These are phyloP conservation scores for Helicoverpa armigera DNA, from an alignment of 1,140 invertebrate species.

Conservation along the genomic window DNA sequence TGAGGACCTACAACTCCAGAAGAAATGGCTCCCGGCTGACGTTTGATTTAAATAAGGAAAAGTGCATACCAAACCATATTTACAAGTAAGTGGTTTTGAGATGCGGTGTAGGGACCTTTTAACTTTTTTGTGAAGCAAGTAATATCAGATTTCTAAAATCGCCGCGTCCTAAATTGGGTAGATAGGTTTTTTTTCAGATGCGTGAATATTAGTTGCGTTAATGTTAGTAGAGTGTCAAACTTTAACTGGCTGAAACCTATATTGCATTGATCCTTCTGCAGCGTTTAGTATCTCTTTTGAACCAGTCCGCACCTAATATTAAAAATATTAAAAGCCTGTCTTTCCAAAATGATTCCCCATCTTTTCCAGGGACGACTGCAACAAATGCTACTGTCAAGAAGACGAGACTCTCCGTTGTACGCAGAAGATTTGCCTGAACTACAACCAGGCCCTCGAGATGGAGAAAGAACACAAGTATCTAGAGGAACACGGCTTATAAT, in stretches of 20 bases:
- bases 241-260: no score
- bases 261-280: no score
- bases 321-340: no score
- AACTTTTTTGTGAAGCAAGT: no score
- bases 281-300: no score
- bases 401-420: slow-evolving; percentile 69
- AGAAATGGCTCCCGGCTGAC: slow-evolving; percentile 14
- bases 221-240: no score
- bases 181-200: no score
- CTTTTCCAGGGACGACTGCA: slow-evolving; percentile 69
- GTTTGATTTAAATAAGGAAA: slow-evolving; percentile 53
- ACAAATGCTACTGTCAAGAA: slow-evolving; percentile 72
- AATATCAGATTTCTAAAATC: no score
- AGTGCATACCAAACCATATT: slow-evolving; percentile 58
- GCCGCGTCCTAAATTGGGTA: no score
- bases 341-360: neutral
- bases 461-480: slow-evolving; percentile 60
- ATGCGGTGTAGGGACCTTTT: no score
- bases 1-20: slow-evolving; percentile 38
- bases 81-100: slow-evolving; percentile 49
- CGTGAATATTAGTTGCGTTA: no score
- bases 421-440: slow-evolving; percentile 69
- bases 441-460: slow-evolving; percentile 53
- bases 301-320: neutral
- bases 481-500: slow-evolving; percentile 63